These are phyloP conservation scores for Pygoscelis antarcticus DNA, from an alignment of 2,113 vertebrate species.

Conservation along the genomic window DNA sequence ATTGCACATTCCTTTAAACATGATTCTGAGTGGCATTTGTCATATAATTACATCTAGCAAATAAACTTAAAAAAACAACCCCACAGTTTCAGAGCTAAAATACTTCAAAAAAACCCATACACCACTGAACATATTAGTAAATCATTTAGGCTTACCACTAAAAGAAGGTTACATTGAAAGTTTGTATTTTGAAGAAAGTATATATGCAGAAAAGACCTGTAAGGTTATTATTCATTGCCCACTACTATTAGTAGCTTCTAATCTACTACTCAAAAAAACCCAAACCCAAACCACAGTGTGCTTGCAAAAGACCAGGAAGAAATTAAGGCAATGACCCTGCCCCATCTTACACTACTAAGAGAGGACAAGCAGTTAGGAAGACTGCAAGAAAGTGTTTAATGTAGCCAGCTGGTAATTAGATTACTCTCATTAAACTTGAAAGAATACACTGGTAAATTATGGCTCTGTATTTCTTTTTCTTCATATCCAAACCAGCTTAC, in stretches of 20 bases:
- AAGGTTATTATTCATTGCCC: not conserved
- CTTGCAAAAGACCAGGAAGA: not conserved
- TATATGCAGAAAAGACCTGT: not conserved
- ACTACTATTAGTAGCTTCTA: not conserved
- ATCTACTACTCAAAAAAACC: not conserved
- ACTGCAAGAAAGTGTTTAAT: not conserved
- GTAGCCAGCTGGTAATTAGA: not conserved
- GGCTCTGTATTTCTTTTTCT: not conserved
- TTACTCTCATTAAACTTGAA: not conserved
- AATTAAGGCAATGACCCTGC: not conserved
- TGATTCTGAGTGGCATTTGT: not conserved
- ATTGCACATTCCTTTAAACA: not conserved
- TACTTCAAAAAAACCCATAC: fast-evolving
- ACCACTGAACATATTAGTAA: not conserved
- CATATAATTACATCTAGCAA: not conserved
- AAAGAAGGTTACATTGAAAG: not conserved
- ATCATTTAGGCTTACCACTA: not conserved
- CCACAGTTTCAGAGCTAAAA: not conserved
- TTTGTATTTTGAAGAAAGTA: not conserved
- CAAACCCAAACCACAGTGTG: not conserved
- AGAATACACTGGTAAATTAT: not conserved
- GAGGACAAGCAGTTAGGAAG: not conserved
- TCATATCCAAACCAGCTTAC: not conserved
- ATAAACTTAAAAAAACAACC: not conserved
- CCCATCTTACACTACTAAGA: not conserved